Percentiles rank a stretch among this genome's conserved stretches.
phyloP scores from a whole-genome alignment of 2,113 vertebrate species.

The Nestor notabilis region DNA sequence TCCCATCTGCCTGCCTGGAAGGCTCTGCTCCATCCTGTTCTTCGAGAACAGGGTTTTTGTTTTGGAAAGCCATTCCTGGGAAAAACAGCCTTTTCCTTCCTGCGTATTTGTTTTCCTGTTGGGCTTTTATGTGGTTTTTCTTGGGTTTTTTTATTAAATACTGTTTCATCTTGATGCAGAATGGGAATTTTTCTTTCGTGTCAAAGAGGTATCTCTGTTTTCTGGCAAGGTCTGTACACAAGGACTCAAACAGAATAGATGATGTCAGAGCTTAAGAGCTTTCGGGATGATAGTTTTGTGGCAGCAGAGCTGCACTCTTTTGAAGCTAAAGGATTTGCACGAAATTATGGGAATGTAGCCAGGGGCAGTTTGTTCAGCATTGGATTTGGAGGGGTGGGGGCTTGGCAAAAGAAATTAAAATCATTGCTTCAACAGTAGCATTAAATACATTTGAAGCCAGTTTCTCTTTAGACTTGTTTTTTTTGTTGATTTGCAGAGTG shows the following conservation, averaged over 20 bases:
- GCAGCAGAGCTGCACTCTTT: conserved; percentile 17
- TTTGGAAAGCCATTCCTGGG: not conserved
- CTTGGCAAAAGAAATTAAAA: not conserved
- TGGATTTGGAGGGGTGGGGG: not conserved
- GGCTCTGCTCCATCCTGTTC: conserved; percentile 14
- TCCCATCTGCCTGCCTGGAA: conserved; percentile 56
- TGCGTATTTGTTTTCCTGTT: not conserved
- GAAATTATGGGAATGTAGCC: conserved; percentile 25
- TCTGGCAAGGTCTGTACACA: not conserved
- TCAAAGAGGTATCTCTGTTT: conserved; percentile 35
- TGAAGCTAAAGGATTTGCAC: conserved; percentile 61
- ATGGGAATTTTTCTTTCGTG: not conserved
- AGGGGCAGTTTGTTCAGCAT: not conserved
- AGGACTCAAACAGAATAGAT: conserved; percentile 36
- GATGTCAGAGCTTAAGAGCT: conserved; percentile 61
- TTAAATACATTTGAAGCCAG: not conserved
- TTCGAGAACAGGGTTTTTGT: not conserved
- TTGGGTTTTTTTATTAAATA: not conserved
- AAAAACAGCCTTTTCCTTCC: not conserved
- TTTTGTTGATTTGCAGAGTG: not conserved
- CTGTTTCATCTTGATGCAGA: not conserved
- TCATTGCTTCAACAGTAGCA: not conserved
- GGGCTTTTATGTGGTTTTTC: not conserved
- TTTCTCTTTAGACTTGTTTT: not conserved
- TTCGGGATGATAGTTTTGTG: conserved; percentile 37